These are phyloP conservation scores for Drosophila sturtevanti DNA, from an alignment of 1,140 invertebrate genomes.

Conservation along the genomic window DNA sequence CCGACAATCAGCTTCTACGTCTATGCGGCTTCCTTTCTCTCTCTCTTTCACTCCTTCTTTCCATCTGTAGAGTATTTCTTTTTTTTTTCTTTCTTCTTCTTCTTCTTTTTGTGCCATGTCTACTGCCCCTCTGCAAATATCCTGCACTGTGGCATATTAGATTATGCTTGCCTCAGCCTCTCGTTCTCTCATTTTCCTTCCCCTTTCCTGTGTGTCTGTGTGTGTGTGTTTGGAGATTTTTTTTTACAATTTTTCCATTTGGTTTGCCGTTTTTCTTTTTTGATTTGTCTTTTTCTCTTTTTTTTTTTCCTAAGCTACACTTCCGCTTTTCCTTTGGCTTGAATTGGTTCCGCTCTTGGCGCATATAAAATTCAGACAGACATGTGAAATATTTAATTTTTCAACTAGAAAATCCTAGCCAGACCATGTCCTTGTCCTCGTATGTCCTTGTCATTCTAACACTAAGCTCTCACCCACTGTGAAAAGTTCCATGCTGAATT, in stretches of 20 bases:
- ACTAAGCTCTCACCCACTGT: constrained; percentile 21
- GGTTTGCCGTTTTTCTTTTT: constrained; percentile 48
- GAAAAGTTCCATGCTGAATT: constrained; percentile 50
- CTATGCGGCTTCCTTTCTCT: constrained; percentile 2
- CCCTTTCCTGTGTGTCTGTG: neutral
- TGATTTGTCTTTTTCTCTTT: constrained; percentile 43
- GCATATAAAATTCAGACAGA: constrained; percentile 64
- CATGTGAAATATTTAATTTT: constrained; percentile 66
- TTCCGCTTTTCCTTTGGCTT: constrained; percentile 42
- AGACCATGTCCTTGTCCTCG: constrained; percentile 22
- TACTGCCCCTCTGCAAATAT: constrained; percentile 46
- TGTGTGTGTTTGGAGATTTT: constrained; percentile 17
- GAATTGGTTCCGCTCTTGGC: constrained; percentile 23
- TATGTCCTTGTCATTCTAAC: constrained; percentile 14
- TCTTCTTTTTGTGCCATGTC: constrained; percentile 24
- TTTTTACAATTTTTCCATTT: constrained; percentile 64
- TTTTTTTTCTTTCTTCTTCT: constrained; percentile 13
- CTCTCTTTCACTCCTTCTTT: neutral
- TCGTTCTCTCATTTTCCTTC: neutral
- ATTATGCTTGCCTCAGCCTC: constrained; percentile 46
- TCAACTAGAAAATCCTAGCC: constrained; percentile 51
- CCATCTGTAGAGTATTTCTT: neutral
- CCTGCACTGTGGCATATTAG: constrained; percentile 63
- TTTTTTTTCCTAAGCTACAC: constrained; percentile 33
- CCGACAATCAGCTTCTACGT: constrained; percentile 44